Evolutionary conservation across 35 echinoderm and acorn worm genomes (phyloP).

Genomic region (Apostichopus japonicus): DNA sequence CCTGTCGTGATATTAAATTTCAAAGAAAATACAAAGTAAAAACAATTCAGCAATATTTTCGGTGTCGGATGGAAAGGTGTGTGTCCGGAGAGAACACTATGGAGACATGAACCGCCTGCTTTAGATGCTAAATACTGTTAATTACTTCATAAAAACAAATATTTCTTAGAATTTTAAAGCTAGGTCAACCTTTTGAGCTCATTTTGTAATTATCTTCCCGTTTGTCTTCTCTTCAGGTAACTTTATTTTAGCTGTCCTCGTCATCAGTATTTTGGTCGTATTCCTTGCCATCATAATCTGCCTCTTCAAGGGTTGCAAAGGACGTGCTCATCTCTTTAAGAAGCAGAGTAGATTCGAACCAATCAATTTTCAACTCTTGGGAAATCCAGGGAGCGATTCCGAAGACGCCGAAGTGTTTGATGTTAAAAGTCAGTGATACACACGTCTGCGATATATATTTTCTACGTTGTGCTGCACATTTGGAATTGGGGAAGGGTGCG

Average conservation of each 20-base stretch:
- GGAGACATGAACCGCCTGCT: too few species aligned
- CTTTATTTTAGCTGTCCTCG: conserved; percentile 2
- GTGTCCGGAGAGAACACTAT: too few species aligned
- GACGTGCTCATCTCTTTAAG: not conserved
- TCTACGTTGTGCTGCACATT: too few species aligned
- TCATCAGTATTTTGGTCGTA: conserved; percentile 1
- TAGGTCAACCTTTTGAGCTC: not conserved
- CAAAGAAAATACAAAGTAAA: too few species aligned
- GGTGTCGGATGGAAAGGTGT: too few species aligned
- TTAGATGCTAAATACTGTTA: too few species aligned
- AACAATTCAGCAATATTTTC: too few species aligned
- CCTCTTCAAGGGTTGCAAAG: conserved; percentile 39
- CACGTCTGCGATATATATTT: too few species aligned
- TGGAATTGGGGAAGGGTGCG: too few species aligned
- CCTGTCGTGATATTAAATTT: too few species aligned
- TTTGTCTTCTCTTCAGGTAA: conserved; percentile 18
- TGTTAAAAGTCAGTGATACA: not conserved
- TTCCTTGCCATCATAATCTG: not conserved
- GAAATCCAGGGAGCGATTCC: conserved; percentile 45
- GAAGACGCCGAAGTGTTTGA: conserved; percentile 41
- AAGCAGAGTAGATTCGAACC: conserved; percentile 51
- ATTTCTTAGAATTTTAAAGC: not conserved
- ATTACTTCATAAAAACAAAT: too few species aligned
- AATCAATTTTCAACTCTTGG: conserved; percentile 51
- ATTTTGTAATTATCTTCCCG: not conserved